Percentiles rank a stretch among this genome's conserved stretches.
phyloP scores from a whole-genome alignment of 2,888 invertebrate species.

The Conchocele bisecta region DNA sequence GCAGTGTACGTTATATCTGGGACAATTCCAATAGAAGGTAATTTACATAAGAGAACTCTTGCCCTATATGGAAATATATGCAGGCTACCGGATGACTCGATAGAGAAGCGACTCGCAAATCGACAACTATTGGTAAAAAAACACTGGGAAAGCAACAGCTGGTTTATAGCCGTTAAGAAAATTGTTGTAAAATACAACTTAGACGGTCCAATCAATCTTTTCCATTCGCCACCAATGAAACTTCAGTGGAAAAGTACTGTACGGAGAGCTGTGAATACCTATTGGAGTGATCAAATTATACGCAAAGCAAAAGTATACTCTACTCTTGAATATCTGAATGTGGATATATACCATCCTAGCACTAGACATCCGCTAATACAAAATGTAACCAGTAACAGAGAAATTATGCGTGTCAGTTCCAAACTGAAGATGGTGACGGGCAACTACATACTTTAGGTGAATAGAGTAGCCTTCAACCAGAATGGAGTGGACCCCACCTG shows the following conservation, averaged over 20 bases:
- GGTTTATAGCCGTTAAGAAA: slow-evolving; percentile 18
- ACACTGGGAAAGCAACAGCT: slow-evolving; percentile 13
- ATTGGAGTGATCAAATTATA: neutral
- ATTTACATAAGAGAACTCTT: slow-evolving; percentile 4
- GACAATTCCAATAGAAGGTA: slow-evolving; percentile 11
- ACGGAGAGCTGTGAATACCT: neutral
- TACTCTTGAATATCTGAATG: neutral
- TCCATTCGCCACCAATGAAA: slow-evolving; percentile 5
- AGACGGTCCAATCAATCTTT: neutral
- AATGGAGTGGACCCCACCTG: no score
- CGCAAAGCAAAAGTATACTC: neutral
- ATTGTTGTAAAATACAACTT: slow-evolving; percentile 21
- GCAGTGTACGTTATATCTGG: slow-evolving; percentile 16
- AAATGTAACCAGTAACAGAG: neutral
- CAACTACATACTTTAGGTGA: no score
- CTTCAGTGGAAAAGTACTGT: neutral
- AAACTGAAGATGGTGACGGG: slow-evolving; percentile 6
- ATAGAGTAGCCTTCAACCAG: no score
- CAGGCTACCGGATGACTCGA: neutral
- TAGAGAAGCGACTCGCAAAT: slow-evolving; percentile 8
- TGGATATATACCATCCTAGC: neutral
- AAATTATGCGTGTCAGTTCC: neutral
- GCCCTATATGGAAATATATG: slow-evolving; percentile 16
- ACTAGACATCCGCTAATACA: neutral
- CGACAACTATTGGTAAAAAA: slow-evolving; percentile 11